Conservation (phyloP, 37 sponge, comb jelly and placozoan genomes). For the Tethya wilhelma region DNA sequence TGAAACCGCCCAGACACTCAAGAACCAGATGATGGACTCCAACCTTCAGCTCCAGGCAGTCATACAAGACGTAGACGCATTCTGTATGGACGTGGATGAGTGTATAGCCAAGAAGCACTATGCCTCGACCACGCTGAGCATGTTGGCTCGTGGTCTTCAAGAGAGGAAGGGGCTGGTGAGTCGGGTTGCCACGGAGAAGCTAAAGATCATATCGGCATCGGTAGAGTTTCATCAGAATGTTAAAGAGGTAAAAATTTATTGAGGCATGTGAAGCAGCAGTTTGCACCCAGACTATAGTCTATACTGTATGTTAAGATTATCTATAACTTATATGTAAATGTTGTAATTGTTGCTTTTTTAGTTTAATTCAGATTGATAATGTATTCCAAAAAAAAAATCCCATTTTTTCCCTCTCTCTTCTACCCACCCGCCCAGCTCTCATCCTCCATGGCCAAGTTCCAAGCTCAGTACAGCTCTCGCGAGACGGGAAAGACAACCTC, state of each 20-base stretch:
- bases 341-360: too few relatives aligned
- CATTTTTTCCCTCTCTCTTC: too few relatives aligned
- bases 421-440: conserved; percentile 34
- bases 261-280: conserved; percentile 2
- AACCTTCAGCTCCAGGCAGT: conserved; percentile 22
- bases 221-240: conserved; percentile 36
- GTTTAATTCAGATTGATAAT: too few relatives aligned
- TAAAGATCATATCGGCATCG: background rate
- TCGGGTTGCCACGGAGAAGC: conserved; percentile 9
- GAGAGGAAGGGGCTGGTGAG: background rate
- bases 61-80: background rate
- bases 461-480: conserved; percentile 24
- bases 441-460: conserved; percentile 35
- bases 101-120: too few relatives aligned
- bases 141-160: conserved; percentile 20
- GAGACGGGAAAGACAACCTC: conserved; percentile 8
- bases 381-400: too few relatives aligned
- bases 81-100: conserved; percentile 9
- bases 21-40: conserved; percentile 7
- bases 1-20: conserved; percentile 1
- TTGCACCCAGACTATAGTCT: too few relatives aligned
- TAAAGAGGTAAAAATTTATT: conserved; percentile 33
- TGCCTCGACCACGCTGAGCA: too few relatives aligned
- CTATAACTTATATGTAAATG: background rate
- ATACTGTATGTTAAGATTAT: background rate